Conservation (phyloP, 2,888 invertebrate genomes). For the Napeogenes inachia region DNA sequence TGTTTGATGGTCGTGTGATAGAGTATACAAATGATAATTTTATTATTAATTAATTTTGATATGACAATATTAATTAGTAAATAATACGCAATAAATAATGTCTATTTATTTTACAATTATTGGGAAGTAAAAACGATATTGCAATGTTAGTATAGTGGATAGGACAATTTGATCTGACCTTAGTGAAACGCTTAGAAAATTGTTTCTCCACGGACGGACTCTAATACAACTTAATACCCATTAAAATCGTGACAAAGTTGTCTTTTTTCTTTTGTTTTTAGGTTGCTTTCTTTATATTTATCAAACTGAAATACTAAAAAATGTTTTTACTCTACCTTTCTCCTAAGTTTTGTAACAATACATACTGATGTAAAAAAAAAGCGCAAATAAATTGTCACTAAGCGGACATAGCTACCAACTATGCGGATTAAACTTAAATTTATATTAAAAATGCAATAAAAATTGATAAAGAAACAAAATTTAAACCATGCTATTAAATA, state of each 20-base stretch:
- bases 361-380: too few species aligned
- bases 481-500: neutral
- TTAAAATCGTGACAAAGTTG: constrained; percentile 57
- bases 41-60: neutral
- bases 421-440: too few species aligned
- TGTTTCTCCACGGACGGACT: constrained; percentile 61
- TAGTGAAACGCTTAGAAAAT: constrained; percentile 66
- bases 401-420: too few species aligned
- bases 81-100: too few species aligned
- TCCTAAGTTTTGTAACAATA: neutral
- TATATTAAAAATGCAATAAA: too few species aligned
- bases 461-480: too few species aligned
- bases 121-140: constrained; percentile 13
- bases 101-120: too few species aligned
- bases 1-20: constrained; percentile 4
- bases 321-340: neutral
- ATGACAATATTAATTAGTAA: too few species aligned
- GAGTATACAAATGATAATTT: neutral
- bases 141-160: constrained; percentile 8
- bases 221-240: constrained; percentile 58
- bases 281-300: constrained; percentile 17
- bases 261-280: constrained; percentile 27
- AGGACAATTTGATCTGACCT: constrained; percentile 50
- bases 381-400: too few species aligned
- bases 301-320: constrained; percentile 3